Evolutionary conservation across 2,113 vertebrate species (phyloP).

Genomic region (Lepisosteus osseus): DNA sequence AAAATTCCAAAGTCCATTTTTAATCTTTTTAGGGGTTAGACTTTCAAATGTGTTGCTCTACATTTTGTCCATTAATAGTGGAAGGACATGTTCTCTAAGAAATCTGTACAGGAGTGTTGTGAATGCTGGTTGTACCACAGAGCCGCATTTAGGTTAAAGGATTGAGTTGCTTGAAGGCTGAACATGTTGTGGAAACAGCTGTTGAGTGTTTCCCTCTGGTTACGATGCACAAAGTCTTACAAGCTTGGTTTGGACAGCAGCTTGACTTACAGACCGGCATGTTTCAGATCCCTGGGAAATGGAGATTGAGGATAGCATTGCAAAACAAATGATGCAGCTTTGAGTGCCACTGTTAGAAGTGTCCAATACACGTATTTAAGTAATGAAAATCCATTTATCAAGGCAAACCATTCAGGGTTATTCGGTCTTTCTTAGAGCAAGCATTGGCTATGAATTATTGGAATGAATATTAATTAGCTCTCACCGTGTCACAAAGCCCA

Average conservation of each 20-base stretch:
- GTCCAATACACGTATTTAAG: too few species aligned
- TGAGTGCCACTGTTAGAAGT: too few species aligned
- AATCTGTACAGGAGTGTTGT: conserved; percentile 42
- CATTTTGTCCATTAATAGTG: conserved; percentile 51
- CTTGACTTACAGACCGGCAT: not conserved
- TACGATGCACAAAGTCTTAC: conserved; percentile 29
- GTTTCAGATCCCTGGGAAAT: not conserved
- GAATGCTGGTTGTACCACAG: conserved; percentile 30
- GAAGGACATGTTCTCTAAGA: conserved; percentile 32
- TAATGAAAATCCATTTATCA: too few species aligned
- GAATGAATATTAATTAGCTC: too few species aligned
- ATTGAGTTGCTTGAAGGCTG: conserved; percentile 39
- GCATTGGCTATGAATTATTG: too few species aligned
- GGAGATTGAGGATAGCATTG: not conserved
- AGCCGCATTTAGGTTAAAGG: conserved; percentile 58
- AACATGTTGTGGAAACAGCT: conserved; percentile 46
- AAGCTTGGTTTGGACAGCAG: conserved; percentile 11
- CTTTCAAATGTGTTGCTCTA: conserved; percentile 59
- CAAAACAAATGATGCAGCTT: too few species aligned
- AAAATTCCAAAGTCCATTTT: conserved; percentile 47
- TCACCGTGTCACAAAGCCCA: too few species aligned
- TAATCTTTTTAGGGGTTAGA: conserved; percentile 54
- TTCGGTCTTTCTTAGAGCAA: too few species aligned
- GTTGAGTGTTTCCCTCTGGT: conserved; percentile 35
- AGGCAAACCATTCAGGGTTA: too few species aligned